These are phyloP conservation scores for Bombylius major DNA, from an alignment of 2,888 invertebrate genomes.

Conservation along the genomic window DNA sequence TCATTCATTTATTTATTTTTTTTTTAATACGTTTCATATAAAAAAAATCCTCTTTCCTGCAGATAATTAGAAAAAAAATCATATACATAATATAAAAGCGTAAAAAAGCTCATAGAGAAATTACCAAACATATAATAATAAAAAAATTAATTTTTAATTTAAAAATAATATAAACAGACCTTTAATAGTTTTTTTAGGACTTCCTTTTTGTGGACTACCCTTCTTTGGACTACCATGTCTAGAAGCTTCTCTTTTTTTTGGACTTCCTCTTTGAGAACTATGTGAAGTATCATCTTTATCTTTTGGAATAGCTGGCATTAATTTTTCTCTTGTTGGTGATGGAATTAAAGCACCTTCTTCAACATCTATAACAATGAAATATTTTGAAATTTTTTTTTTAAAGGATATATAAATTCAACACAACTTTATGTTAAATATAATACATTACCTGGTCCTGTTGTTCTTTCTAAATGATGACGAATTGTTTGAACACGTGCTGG, in stretches of 20 bases:
- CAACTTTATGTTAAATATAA: neutral
- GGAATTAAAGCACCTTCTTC: conserved; percentile 54
- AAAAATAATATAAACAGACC: conserved; percentile 15
- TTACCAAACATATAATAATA: too few species aligned
- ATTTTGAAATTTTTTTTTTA: too few species aligned
- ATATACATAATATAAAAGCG: too few species aligned
- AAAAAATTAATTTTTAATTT: too few species aligned
- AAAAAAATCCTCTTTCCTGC: too few species aligned
- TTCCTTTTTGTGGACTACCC: conserved; percentile 41
- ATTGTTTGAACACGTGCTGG: conserved; percentile 43
- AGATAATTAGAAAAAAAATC: too few species aligned
- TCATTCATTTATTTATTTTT: too few species aligned
- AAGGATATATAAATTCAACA: neutral
- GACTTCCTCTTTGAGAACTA: conserved; percentile 35
- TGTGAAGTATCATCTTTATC: conserved; percentile 26
- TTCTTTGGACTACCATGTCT: conserved; percentile 40
- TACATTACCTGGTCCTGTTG: conserved; percentile 50
- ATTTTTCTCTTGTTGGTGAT: conserved; percentile 57
- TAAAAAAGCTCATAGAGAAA: too few species aligned
- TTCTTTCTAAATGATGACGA: conserved; percentile 57
- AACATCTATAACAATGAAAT: conserved; percentile 31
- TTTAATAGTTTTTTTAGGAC: conserved; percentile 44
- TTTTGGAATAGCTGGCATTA: conserved; percentile 50
- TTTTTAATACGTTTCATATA: too few species aligned
- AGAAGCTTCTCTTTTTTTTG: conserved; percentile 35